Evolutionary conservation across 2,888 invertebrate genomes (phyloP).

Genomic region (Marronus borbonicus): DNA sequence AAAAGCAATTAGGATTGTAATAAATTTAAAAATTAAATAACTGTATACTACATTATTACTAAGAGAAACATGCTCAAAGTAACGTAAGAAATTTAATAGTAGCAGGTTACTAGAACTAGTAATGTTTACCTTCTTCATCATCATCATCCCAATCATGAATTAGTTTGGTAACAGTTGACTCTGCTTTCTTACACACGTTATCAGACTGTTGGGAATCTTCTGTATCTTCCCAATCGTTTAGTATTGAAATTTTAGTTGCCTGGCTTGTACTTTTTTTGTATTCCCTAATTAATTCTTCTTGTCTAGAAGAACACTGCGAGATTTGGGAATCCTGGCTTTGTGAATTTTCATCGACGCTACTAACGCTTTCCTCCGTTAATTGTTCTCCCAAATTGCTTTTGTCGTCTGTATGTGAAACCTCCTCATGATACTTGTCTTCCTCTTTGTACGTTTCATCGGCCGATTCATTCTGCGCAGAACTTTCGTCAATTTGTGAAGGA

Average conservation of each 20-base stretch:
- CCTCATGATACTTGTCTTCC: slow-evolving; percentile 29
- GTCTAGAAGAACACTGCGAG: slow-evolving; percentile 55
- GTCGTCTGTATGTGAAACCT: slow-evolving; percentile 40
- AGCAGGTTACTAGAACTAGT: background rate
- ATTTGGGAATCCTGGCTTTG: slow-evolving; percentile 58
- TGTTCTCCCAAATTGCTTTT: slow-evolving; percentile 40
- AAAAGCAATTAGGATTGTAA: background rate
- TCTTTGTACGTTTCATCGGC: slow-evolving; percentile 21
- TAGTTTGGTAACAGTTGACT: slow-evolving; percentile 67
- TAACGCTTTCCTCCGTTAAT: slow-evolving; percentile 29
- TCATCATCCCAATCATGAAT: slow-evolving; percentile 71
- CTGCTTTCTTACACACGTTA: slow-evolving; percentile 60
- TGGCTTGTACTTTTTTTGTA: slow-evolving; percentile 36
- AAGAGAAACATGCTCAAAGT: too few relatives aligned
- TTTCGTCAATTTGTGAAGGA: slow-evolving; percentile 37
- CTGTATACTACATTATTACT: background rate
- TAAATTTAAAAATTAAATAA: background rate
- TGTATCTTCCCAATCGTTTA: slow-evolving; percentile 70
- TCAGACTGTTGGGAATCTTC: slow-evolving; percentile 68
- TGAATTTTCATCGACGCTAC: slow-evolving; percentile 49
- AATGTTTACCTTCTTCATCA: slow-evolving; percentile 63
- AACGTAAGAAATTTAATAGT: background rate
- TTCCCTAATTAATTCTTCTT: slow-evolving; percentile 32
- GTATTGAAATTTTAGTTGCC: slow-evolving; percentile 62
- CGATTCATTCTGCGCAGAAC: slow-evolving; percentile 31